Percentiles rank a stretch among this genome's conserved stretches.
Evolutionary conservation across 2,888 invertebrate genomes (phyloP).

Genomic region (Drosophila bunnanda): DNA sequence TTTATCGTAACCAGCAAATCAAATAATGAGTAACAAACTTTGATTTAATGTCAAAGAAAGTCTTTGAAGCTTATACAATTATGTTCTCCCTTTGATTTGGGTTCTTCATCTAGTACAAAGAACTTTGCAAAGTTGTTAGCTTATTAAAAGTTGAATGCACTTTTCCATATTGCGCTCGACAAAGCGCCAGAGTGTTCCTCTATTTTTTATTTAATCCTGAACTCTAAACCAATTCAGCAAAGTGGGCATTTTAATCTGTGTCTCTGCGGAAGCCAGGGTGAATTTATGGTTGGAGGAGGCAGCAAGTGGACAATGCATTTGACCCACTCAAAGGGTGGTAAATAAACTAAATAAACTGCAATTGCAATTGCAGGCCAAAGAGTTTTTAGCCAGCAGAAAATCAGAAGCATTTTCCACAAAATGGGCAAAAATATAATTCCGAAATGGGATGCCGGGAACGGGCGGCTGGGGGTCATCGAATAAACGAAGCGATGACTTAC

Average conservation of each 20-base stretch:
- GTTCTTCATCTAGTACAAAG: constrained; percentile 52
- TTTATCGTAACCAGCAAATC: not conserved
- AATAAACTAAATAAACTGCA: constrained; percentile 80
- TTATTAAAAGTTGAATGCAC: constrained; percentile 49
- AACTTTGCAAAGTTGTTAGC: constrained; percentile 3
- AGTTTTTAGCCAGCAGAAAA: constrained; percentile 75
- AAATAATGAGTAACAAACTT: not conserved
- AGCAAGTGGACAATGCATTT: constrained; percentile 52
- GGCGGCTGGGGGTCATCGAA: constrained; percentile 52
- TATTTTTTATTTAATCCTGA: constrained; percentile 28
- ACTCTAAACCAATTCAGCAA: constrained; percentile 57
- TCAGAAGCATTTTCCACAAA: constrained; percentile 68
- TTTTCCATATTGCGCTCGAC: constrained; percentile 44
- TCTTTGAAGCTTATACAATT: not conserved
- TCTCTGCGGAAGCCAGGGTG: constrained; percentile 31
- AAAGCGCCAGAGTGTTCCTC: constrained; percentile 21
- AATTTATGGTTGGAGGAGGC: constrained; percentile 39
- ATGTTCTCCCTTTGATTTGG: constrained; percentile 2
- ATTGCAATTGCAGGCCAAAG: constrained; percentile 77
- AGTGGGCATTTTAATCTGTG: constrained; percentile 56
- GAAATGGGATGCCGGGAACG: constrained; percentile 60
- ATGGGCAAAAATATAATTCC: constrained; percentile 77
- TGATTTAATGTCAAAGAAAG: not conserved
- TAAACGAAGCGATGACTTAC: constrained; percentile 79
- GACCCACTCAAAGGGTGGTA: constrained; percentile 64